Evolutionary conservation across 2,797 vertebrate genomes (phyloP), one percentile per base, ranked within the genome.

Genomic region (Premnoplex brunnescens): DNA sequence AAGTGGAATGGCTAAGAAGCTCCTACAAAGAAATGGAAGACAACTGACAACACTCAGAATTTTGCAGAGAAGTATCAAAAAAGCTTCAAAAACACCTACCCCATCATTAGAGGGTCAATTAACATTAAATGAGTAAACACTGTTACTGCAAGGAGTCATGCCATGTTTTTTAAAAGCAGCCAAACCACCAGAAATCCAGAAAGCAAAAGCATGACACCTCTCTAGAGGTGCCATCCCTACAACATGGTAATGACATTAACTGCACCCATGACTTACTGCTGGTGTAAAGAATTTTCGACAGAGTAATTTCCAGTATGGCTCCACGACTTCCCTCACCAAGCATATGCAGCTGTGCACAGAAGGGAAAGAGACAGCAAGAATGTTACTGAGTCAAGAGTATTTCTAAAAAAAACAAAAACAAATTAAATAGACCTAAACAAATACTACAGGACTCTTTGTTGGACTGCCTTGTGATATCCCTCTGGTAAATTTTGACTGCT

Each of bases 241-340:
- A 72, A 20, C 14, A 34, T 8, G 5, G 36, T 55, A 63, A 27
- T 22, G 49, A 54, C 24, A 74, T 49, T 18, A 85, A 89, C 48
- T 32, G 49, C 18, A 91, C 46, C 87, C 68, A 55, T 41, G 67
- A 98, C 99, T 99, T 97, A 99, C 99, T 98, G 93, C 97, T 99
- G 32, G 96, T 93, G 58, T 99, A 98, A 52, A 98, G 98, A 56
- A 99, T 88, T 98, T 99, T 99, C 4, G 99, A 98, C 74, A 99
- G 97, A n/a, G 98, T 98, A 96, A 99, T 99, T 97, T 99, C 99
- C 71, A 99, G 97, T 4, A 98, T 67, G 5, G 99, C 98, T 17
- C 99, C 99, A 93, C 99, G 98, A 95, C 98, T 98, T 80, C 99
- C 99, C n/a, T 99, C 99, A 19, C 99, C 99, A 58, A 99, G 96